Evolutionary conservation across 2,797 vertebrate species (phyloP), one percentile per base, ranked within the genome.

Genomic region (Limnodromus scolopaceus): DNA sequence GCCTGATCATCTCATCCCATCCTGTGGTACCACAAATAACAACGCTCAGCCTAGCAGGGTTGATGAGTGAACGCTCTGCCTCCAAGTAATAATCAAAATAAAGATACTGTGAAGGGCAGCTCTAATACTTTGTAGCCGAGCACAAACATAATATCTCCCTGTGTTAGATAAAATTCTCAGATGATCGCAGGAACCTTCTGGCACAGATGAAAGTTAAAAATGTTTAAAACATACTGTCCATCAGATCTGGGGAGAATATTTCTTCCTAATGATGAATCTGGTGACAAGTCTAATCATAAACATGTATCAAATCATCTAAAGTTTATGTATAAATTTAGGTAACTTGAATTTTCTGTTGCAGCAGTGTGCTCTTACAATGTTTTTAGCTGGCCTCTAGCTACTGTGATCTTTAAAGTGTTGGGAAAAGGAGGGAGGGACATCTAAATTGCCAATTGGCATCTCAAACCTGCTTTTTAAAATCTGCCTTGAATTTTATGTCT

Each of bases 201-300:
- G 16, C 41, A 71, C 15, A 71, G 4, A 19, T 17, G 11, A 71
- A 72, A 79, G 54, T 5, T 16, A 38, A 79, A 85, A 66, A 41
- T 49, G 2, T 11, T 54, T 63, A 32, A 71, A 58, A 71, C 3
- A 61, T 0, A 2, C 2, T 16, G 30, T 36, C 25, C 7, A 6
- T 53, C 61, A 45, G 5, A 12, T 63, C 19, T 66, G n/a, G 16
- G 9, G 8, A 54, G 4, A 80, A 1, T 63, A 11, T 68, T 76
- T 23, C 25, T 71, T 87, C 11, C 9, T 54, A 48, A 45, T 25
- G 23, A 24, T 46, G 41, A 61, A 65, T 66, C 27, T 86, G 41
- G 18, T 53, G 3, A 34, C 13, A 48, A 82, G 12, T 49, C 14
- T 45, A 58, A 54, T 72, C 22, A 55, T 16, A 54, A 82, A 49